Conservation (phyloP, 2,888 invertebrate genomes). For the Callimorpha dominula region DNA sequence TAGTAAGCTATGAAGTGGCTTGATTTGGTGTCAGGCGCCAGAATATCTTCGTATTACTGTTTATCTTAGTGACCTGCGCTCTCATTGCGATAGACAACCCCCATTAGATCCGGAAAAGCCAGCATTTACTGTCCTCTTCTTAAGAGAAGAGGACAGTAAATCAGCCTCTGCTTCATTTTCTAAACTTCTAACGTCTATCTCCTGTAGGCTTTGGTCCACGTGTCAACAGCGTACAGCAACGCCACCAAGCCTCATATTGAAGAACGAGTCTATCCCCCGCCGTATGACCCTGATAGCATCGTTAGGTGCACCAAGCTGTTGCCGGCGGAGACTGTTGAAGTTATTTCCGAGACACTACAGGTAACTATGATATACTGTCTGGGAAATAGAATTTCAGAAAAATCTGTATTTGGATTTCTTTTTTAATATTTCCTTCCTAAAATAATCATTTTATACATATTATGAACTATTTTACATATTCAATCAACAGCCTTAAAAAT, state of each 20-base stretch:
- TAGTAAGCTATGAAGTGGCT: no score
- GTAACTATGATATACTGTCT: conserved; percentile 60
- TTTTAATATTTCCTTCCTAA: not conserved
- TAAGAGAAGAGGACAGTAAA: no score
- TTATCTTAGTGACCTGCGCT: no score
- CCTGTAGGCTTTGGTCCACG: conserved; percentile 92
- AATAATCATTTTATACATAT: no score
- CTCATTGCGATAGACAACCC: no score
- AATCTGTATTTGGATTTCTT: not conserved
- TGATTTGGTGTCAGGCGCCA: no score
- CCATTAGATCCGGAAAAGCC: no score
- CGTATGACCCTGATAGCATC: conserved; percentile 88
- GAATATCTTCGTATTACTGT: no score
- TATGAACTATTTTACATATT: no score
- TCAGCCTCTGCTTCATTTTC: not conserved
- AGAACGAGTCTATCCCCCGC: conserved; percentile 93
- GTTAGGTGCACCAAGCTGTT: conserved; percentile 88
- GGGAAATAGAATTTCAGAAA: not conserved
- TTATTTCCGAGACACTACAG: conserved; percentile 86
- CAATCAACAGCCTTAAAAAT: no score
- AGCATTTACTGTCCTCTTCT: no score
- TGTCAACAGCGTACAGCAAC: conserved; percentile 98
- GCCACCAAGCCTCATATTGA: conserved; percentile 93
- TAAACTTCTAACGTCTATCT: not conserved
- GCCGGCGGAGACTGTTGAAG: conserved; percentile 87